Evolutionary conservation across 2,888 invertebrate species (phyloP).

Genomic region (Osmoderma eremita): DNA sequence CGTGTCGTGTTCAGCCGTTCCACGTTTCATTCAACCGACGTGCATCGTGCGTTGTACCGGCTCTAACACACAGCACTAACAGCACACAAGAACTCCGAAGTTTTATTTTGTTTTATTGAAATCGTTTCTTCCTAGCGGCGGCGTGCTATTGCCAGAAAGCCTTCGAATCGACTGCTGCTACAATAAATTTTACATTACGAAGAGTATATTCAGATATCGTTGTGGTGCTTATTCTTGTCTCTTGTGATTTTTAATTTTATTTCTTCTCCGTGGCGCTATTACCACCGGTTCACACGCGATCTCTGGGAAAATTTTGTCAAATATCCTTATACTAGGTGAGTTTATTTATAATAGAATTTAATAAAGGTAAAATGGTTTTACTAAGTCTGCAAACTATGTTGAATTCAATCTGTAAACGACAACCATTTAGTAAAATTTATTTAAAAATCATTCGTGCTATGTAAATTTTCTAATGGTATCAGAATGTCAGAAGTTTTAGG

Average conservation of each 20-base stretch:
- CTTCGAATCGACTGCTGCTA: not conserved
- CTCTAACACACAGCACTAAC: slow-evolving; percentile 23
- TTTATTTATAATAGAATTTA: not conserved
- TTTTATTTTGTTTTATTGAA: slow-evolving; percentile 7
- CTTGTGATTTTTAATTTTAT: slow-evolving; percentile 21
- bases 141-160: slow-evolving; percentile 8
- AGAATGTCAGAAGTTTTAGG: no score
- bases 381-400: no score
- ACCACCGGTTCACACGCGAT: not conserved
- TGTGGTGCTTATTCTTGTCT: slow-evolving; percentile 21
- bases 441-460: no score
- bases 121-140: slow-evolving; percentile 9
- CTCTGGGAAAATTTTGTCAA: slow-evolving; percentile 3
- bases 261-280: not conserved
- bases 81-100: not conserved
- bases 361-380: no score
- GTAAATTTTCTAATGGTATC: no score
- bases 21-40: slow-evolving; percentile 39
- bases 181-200: not conserved
- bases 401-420: no score
- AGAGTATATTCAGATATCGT: slow-evolving; percentile 14
- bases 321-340: not conserved
- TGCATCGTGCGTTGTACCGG: slow-evolving; percentile 39
- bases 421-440: no score
- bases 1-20: slow-evolving; percentile 29